Base-by-base conservation (phyloP, 2,797 vertebrate genomes). In the Helarctos malayanus region DNA sequence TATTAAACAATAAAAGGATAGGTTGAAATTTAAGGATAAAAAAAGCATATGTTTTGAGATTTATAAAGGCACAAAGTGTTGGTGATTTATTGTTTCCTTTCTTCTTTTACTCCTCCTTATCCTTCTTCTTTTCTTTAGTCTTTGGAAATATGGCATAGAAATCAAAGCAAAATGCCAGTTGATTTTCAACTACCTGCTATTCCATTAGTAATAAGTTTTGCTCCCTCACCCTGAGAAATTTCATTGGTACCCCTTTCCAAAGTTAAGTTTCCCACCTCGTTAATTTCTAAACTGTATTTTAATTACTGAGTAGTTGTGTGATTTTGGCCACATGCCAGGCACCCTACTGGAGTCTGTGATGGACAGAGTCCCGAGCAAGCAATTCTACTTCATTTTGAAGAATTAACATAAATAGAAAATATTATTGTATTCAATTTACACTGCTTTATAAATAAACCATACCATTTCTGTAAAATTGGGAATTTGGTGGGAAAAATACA, bases 121-220 rank as follows among this genome's bases (percentile, higher is more conserved):
- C 29, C 57, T 86, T 63, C 19, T 23, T 56, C 7, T 76, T 78
- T 7, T 38, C 68, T 75, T 59, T 89, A 49, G 41, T 94, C 35
- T 94, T 89, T 80, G 71, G 80, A 88, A 49, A 59, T 79, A 41
- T 2, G 23, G 10, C 27, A 41, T n/a, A 83, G 41, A 95, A 75
- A 12, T 76, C 84, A 90, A 19, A 80, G 29, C 14, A 57, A 69
- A 92, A 63, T 45, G 9, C 7, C 1, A n/a, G 45, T 75, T 92
- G 47, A 63, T 91, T 87, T 84, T 88, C 52, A 84, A 2, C 38
- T 69, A 57, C 21, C 54, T 59, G 23, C 25, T 45, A 35, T 41
- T n/a, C 11, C 21, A 63, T 19, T 21, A 16, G 25, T 49, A 52
- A 71, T 57, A 38, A 47, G 15, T 56, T 78, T 61, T 82, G 15